These are phyloP conservation scores for Cebus imitator DNA, from an alignment of 2,113 vertebrate genomes.

Conservation along the genomic window DNA sequence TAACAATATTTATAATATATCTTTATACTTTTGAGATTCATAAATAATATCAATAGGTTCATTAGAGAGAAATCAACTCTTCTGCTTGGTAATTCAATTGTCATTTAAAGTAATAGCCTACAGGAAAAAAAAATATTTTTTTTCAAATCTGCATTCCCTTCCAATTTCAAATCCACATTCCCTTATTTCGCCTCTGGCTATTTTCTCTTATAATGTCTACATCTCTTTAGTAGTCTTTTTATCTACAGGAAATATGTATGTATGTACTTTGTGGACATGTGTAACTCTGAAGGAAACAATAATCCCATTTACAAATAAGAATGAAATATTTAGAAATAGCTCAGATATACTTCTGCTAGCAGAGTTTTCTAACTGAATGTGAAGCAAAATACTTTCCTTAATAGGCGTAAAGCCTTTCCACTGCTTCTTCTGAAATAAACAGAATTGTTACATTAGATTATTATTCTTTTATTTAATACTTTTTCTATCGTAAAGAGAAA, in stretches of 20 bases:
- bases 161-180: background rate
- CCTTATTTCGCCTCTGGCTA: background rate
- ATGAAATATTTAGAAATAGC: conserved; percentile 43
- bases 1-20: conserved; percentile 17
- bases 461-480: background rate
- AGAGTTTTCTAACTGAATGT: background rate
- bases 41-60: background rate
- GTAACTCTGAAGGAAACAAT: background rate
- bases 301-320: background rate
- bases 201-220: conserved; percentile 62
- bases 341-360: conserved; percentile 34
- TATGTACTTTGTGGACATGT: background rate
- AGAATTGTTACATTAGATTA: conserved; percentile 30
- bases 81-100: conserved; percentile 46
- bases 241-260: background rate
- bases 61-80: background rate
- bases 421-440: background rate
- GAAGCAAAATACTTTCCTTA: conserved; percentile 8
- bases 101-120: conserved; percentile 58
- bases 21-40: background rate
- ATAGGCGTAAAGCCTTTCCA: background rate
- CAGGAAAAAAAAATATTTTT: background rate
- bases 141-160: conserved; percentile 21
- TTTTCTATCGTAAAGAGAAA: background rate
- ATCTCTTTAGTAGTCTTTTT: conserved; percentile 1